Evolutionary conservation across 1,140 invertebrate species (phyloP), one percentile per base, ranked within the genome.

Genomic region (Choristoneura fumiferana): DNA sequence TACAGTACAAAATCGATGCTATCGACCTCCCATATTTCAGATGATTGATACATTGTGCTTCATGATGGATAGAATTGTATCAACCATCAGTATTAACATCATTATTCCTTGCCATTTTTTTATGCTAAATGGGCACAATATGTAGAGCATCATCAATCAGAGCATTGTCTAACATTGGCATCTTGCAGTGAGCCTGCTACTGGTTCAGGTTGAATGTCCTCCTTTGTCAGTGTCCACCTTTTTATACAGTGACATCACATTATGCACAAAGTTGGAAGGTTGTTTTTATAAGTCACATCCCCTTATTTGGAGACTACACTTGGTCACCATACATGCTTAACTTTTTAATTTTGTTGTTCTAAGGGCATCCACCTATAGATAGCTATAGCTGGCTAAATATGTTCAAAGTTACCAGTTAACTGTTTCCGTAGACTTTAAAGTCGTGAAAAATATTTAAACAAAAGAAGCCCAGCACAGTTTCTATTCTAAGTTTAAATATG

Each of bases 71-170:
- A n/a, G 22, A 49, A 49, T 49, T 49, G 18, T 49, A 33, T 29
- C 22, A 14, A 6, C 17, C 17, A 49, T 49, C 22, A 18, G 17
- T 49, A 29, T 12, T 17, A n/a, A 12, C 22, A 6, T 49, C 43
- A 49, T 49, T 49, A 49, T 29, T 29, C 29, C 37, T 54, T 34
- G 38, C 35, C 58, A 53, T 37, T 39, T 64, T 49, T 52, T 59
- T 54, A 34, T 57, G 43, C 43, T 43, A 57, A 57, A 17, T 29
- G 37, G n/a, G 36, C 15, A 52, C 18, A 54, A 40, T 9, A 58
- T 43, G 55, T 33, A 39, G 13, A 35, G 54, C 35, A 66, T 57
- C 61, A 67, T 67, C 60, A 49, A 63, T 67, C 65, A 67, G 14
- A 38, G 37, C 40, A 49, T 49, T 49, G 22, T 49, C 43, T 49